Evolutionary conservation across 1,140 invertebrate species (phyloP).

Genomic region (Rhagoletis zephyria): DNA sequence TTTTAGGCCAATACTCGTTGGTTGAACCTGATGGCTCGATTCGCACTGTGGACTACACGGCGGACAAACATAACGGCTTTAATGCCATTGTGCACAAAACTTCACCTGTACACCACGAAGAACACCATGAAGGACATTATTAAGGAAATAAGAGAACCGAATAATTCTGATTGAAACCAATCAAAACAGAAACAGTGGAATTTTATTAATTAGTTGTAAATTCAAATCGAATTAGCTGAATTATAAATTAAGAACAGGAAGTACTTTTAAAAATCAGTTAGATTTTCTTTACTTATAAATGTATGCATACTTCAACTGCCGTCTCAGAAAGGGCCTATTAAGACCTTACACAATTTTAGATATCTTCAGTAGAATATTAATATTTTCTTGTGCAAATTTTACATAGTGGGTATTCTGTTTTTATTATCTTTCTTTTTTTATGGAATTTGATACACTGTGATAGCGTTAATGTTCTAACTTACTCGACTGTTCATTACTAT

Average conservation of each 20-base stretch:
- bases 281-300: neutral
- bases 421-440: neutral
- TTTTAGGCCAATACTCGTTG: constrained; percentile 73
- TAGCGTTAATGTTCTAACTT: constrained; percentile 41
- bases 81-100: constrained; percentile 80
- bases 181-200: neutral
- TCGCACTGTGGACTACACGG: constrained; percentile 75
- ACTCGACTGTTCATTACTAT: constrained; percentile 31
- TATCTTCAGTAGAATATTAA: neutral
- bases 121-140: constrained; percentile 64
- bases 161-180: constrained; percentile 9
- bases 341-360: neutral
- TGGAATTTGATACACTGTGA: constrained; percentile 33
- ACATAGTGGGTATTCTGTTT: too few relatives aligned
- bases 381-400: neutral
- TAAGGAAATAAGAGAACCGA: constrained; percentile 12
- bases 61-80: constrained; percentile 75
- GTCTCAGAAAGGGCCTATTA: neutral
- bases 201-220: neutral
- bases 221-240: constrained; percentile 40
- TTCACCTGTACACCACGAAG: constrained; percentile 75
- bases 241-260: constrained; percentile 1
- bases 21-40: constrained; percentile 76
- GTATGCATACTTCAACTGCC: neutral
- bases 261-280: neutral